Base-by-base conservation (phyloP, 1,140 invertebrate species). In the Hycleus cichorii region DNA sequence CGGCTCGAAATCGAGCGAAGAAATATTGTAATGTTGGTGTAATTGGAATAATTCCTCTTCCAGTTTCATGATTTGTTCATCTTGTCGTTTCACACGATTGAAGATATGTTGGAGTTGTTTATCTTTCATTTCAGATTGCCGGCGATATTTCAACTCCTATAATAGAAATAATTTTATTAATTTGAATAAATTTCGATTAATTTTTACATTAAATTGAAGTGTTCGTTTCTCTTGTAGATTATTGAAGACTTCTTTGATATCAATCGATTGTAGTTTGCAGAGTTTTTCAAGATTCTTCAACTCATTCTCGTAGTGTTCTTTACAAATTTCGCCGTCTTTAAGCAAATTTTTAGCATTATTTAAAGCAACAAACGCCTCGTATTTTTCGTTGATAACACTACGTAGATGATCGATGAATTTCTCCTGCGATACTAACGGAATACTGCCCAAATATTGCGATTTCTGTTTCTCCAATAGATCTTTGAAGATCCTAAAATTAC, bases 381-480 rank as follows among this genome's bases (percentile, higher is more conserved):
- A 62, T 57, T 68, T 69, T 26, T 71, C 66, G 25, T 62, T 63
- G 27, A 57, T 46, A 10, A 70, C 50, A 32, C 58, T 53, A 18
- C 47, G 39, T n/a, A 74, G 48, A 43, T 67, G 69, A 24, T 69
- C 52, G 2, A 68, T 48, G 18, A 69, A 64, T 57, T 58, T 67
- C 51, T 70, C 65, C 57, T 72, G 60, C 24, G 65, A 63, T 26
- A 57, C 50, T 10, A 73, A 55, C 4, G 74, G 72, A n/a, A 69
- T 53, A 57, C 63, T 66, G 18, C 74, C 74, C 9, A 70, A 60
- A 59, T 74, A 75, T 53, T 73, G 72, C 11, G 65, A 49, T 44
- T 69, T 69, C 56, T 70, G 63, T 26, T 69, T 66, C 39, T 59
- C 25, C 2, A 77, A 54, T 42, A 76, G 63, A 1, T 64, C 47